Conservation (phyloP, 2,888 invertebrate species). For the Cosmia pyralina region DNA sequence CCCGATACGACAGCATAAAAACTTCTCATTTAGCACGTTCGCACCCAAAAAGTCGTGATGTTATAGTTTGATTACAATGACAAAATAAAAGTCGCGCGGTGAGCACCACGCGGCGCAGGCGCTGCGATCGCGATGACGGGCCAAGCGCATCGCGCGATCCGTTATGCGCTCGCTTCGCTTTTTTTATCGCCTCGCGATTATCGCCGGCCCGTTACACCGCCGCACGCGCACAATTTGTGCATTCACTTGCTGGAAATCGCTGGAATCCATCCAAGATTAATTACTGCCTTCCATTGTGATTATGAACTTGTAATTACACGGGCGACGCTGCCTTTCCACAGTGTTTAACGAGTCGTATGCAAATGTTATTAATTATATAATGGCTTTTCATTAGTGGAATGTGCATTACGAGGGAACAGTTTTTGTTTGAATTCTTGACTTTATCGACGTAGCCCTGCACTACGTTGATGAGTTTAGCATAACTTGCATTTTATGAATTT, state of each 20-base stretch:
- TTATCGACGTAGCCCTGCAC: slow-evolving; percentile 16
- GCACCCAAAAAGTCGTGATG: slow-evolving; percentile 52
- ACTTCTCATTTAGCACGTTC: slow-evolving; percentile 39
- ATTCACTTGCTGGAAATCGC: slow-evolving; percentile 71
- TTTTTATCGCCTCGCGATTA: slow-evolving; percentile 85
- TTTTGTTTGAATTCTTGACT: slow-evolving; percentile 39
- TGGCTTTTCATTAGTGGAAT: slow-evolving; percentile 47
- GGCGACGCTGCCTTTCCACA: slow-evolving; percentile 55
- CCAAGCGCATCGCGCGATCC: slow-evolving; percentile 83
- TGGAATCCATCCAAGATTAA: slow-evolving; percentile 75
- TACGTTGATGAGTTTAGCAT: slow-evolving; percentile 16
- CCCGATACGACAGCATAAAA: slow-evolving; percentile 24
- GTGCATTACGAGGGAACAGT: slow-evolving; percentile 25
- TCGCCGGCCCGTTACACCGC: slow-evolving; percentile 82
- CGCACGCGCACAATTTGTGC: slow-evolving; percentile 81
- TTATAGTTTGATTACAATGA: slow-evolving; percentile 58
- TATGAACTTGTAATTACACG: slow-evolving; percentile 61
- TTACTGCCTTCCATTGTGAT: slow-evolving; percentile 66
- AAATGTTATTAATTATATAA: slow-evolving; percentile 59
- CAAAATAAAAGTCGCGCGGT: slow-evolving; percentile 54
- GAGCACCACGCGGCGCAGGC: slow-evolving; percentile 48
- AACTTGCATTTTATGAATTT: slow-evolving; percentile 10
- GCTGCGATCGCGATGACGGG: slow-evolving; percentile 78
- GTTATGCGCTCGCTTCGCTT: slow-evolving; percentile 81
- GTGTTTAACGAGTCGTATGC: slow-evolving; percentile 51